A percentile compares a stretch with the other conserved stretches of the same genome.
phyloP scores from a whole-genome alignment of 1,140 invertebrate species.

The Andricus grossulariae region DNA sequence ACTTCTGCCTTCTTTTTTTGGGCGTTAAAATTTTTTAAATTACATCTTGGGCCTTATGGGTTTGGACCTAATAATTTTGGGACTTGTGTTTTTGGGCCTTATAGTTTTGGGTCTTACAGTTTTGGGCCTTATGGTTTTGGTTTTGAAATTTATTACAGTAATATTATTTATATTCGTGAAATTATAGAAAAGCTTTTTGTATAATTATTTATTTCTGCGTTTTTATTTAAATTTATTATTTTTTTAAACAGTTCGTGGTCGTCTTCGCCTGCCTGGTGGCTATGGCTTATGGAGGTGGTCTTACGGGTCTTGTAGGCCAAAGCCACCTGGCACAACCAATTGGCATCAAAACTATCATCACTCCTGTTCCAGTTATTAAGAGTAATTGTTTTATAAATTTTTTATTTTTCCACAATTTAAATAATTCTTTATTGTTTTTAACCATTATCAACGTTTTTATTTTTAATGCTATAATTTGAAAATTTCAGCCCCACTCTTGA shows the following conservation, averaged over 20 bases:
- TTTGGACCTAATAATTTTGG: too few species aligned
- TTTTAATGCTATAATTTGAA: neutral
- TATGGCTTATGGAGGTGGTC: conserved; percentile 7
- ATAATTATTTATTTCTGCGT: neutral
- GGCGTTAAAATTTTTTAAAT: too few species aligned
- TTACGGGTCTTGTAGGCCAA: neutral
- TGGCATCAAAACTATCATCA: neutral
- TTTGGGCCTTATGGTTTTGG: too few species aligned
- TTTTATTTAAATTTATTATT: neutral
- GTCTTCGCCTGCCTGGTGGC: conserved; percentile 2
- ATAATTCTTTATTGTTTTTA: neutral
- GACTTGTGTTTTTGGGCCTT: too few species aligned
- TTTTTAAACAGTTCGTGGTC: neutral
- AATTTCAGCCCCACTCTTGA: neutral
- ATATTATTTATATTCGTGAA: too few species aligned
- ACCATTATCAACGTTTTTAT: neutral
- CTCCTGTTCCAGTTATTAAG: conserved; percentile 2
- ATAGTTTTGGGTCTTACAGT: too few species aligned
- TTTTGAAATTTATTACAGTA: too few species aligned
- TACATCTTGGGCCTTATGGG: too few species aligned
- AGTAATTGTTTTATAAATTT: neutral
- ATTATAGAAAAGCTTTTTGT: too few species aligned
- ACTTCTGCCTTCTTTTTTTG: too few species aligned
- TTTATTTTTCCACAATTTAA: neutral
- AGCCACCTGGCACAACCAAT: neutral